A percentile compares a stretch with the other conserved stretches of the same genome.
Conservation (phyloP, 1,140 invertebrate species). For the Temnothorax longispinosus region DNA sequence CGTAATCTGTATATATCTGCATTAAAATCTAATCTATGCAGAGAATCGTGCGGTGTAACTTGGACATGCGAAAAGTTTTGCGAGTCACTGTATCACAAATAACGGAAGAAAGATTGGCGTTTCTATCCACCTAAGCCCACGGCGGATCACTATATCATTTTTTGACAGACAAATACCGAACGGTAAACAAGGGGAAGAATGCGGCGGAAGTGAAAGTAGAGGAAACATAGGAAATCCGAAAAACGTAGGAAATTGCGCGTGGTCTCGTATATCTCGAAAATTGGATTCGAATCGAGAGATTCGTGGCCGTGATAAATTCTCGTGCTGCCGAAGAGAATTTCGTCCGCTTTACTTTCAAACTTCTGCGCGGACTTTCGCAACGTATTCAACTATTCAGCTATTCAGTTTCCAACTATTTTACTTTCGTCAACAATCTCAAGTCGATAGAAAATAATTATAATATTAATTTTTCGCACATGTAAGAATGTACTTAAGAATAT, state of each 20-base stretch:
- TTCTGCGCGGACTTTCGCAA: neutral
- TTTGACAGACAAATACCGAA: constrained; percentile 74
- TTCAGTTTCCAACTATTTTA: neutral
- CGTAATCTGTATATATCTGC: neutral
- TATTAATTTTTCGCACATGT: neutral
- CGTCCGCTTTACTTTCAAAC: constrained; percentile 32
- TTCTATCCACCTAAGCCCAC: constrained; percentile 47
- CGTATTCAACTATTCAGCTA: neutral
- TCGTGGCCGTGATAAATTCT: constrained; percentile 79
- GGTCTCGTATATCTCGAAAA: constrained; percentile 79
- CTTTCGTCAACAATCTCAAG: neutral
- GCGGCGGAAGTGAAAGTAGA: constrained; percentile 23
- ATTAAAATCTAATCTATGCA: neutral
- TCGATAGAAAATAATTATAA: neutral
- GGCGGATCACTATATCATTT: constrained; percentile 74
- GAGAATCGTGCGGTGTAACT: neutral
- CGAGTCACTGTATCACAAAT: constrained; percentile 3
- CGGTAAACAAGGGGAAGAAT: constrained; percentile 67
- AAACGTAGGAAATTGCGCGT: constrained; percentile 55
- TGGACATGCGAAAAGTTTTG: constrained; percentile 19
- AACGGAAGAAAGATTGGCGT: constrained; percentile 14
- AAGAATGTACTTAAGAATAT: neutral
- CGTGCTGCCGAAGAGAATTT: constrained; percentile 64
- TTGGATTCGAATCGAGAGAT: constrained; percentile 80
- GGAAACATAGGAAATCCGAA: constrained; percentile 13